Conservation (phyloP, 2,113 vertebrate species). For the Riparia riparia region DNA sequence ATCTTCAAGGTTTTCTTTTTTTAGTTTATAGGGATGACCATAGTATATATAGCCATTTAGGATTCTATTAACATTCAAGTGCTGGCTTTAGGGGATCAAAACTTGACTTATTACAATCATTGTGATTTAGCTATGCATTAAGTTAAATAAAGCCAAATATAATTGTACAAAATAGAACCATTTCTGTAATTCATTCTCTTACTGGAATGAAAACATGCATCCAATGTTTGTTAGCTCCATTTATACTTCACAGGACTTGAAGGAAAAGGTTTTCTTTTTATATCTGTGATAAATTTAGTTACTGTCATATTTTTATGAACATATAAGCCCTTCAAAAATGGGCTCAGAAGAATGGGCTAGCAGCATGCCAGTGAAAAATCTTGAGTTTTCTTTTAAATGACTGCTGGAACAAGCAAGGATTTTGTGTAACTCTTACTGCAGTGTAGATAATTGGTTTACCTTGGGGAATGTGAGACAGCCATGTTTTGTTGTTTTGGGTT, state of each 20-base stretch:
- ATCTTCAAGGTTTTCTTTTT: background rate
- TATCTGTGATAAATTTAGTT: slow-evolving; percentile 46
- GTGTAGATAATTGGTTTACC: background rate
- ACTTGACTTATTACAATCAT: background rate
- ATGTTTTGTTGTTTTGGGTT: background rate
- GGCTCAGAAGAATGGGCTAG: background rate
- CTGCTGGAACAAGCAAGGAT: rapidly evolving
- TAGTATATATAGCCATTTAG: background rate
- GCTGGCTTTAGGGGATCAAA: background rate
- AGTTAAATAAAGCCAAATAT: background rate
- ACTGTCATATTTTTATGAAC: background rate
- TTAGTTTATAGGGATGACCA: background rate
- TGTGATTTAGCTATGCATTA: background rate
- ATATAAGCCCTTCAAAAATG: background rate
- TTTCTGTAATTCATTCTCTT: background rate
- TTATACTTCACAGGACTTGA: background rate
- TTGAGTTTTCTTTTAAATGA: background rate
- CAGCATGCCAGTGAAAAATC: background rate
- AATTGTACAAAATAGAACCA: background rate
- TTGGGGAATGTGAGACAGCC: background rate
- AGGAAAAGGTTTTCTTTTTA: slow-evolving; percentile 25
- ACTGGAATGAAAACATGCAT: background rate
- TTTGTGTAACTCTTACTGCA: background rate
- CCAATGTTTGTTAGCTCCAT: background rate
- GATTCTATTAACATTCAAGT: background rate